Evolutionary conservation across 2,797 vertebrate genomes (phyloP).

Genomic region (Coregonus ussuriensis): DNA sequence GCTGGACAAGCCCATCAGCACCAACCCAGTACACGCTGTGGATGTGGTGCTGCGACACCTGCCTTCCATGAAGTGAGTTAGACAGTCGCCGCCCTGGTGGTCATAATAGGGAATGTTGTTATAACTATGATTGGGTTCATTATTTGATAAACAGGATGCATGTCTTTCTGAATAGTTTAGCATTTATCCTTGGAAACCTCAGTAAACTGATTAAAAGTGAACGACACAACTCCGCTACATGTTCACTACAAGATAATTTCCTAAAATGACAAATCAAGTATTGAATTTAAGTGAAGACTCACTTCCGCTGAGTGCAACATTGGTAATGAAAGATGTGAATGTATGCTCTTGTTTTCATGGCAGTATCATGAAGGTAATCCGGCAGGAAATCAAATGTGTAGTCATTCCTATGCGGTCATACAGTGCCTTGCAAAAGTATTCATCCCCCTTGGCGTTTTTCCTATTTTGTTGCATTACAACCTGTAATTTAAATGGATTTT

Average conservation of each 20-base stretch:
- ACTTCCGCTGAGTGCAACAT: not conserved
- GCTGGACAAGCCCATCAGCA: slow-evolving; percentile 99
- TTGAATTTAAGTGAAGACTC: no score
- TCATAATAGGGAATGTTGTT: not conserved
- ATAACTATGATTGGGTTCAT: not conserved
- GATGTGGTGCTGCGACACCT: slow-evolving; percentile 98
- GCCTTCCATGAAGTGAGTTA: slow-evolving; percentile 95
- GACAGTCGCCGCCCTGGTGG: not conserved
- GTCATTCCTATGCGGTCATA: not conserved
- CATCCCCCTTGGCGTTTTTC: no score
- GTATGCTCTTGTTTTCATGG: not conserved
- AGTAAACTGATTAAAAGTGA: no score
- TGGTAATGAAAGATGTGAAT: not conserved
- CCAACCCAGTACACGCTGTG: slow-evolving; percentile 99
- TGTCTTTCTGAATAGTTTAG: no score
- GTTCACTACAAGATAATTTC: not conserved
- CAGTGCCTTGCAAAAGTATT: not conserved
- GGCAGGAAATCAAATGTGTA: slow-evolving; percentile 59
- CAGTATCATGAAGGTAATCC: slow-evolving; percentile 27
- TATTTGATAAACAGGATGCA: not conserved
- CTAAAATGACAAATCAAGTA: no score
- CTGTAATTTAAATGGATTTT: no score
- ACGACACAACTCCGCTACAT: no score
- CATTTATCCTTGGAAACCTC: no score
- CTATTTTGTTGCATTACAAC: no score